Evolutionary conservation across 2,888 invertebrate species (phyloP), one percentile per base, ranked within the genome.

Genomic region (Lacanobia wlatinum): DNA sequence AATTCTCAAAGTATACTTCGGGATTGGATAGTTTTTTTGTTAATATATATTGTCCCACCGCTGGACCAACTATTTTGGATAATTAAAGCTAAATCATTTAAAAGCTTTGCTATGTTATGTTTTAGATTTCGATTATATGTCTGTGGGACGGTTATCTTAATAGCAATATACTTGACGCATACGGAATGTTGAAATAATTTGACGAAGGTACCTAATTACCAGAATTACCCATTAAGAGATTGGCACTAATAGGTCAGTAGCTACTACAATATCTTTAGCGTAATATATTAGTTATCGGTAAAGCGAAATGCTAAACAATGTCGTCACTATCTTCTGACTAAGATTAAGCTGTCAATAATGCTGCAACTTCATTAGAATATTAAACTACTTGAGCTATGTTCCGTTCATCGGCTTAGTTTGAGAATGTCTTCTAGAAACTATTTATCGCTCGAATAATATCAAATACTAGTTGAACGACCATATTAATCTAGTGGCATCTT

Each of bases 331-430:
- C 28, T 55, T 46, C 16, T 14, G 23, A 7, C 40, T 34, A 58
- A 73, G 52, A 67, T 52, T 55, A 56, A 60, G 43, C 69, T 73
- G 80, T 67, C 83, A 79, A 79, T 80, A 83, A 83, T 60, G 46
- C 40, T 7, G 52, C 60, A 83, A 80, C 73, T 80, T 83, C 73
- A 73, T 70, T 60, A 83, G 38, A 64, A 66, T 66, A 28, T 6
- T 65, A 48, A 78, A 70, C 67, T 78, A 71, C 38, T 70, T 67
- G 7, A 48, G 66, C 53, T 67, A 73, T 66, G 66, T 34, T 76
- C 48, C 59, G 63, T 52, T 9, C 43, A 61, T 21, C 18, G 63
- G 14, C 14, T 58, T 21, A 83, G 66, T 83, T 83, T 53, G 69
- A 69, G 68, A 73, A 60, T 53, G 53, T 78, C 71, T 58, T 63